Percentiles rank a stretch among this genome's conserved stretches.
Evolutionary conservation across 2,113 vertebrate species (phyloP).

Genomic region (Cochlearius cochlearius): DNA sequence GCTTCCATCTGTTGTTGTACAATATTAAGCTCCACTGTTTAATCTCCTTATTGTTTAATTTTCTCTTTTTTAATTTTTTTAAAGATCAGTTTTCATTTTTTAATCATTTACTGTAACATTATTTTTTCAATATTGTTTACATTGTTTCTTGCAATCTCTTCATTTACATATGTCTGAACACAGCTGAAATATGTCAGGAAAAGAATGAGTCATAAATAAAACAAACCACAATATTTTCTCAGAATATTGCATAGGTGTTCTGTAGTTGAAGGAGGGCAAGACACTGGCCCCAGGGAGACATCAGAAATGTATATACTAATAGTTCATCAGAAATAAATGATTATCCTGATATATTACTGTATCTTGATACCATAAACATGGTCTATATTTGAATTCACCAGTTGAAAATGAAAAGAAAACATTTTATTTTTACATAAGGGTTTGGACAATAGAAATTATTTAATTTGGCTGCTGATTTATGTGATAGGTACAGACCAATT

Average conservation of each 20-base stretch:
- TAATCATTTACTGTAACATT: neutral
- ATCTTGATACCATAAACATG: neutral
- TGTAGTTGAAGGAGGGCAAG: neutral
- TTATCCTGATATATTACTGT: neutral
- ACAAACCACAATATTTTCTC: neutral
- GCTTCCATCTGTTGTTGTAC: constrained; percentile 44
- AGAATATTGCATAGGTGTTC: neutral
- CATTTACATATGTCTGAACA: neutral
- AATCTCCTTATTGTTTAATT: constrained; percentile 57
- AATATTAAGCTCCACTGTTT: constrained; percentile 31
- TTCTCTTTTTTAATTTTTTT: constrained; percentile 11
- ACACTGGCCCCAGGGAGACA: neutral
- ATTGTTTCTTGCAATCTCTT: neutral
- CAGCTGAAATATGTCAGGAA: neutral
- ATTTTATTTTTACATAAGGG: neutral
- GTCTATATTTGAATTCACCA: neutral
- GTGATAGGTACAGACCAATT: neutral
- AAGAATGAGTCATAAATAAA: neutral
- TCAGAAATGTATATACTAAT: neutral
- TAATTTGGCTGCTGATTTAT: neutral
- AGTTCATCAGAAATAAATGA: neutral
- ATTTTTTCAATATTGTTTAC: neutral
- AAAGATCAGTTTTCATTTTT: neutral
- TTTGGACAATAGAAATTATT: neutral
- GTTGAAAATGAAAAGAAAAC: neutral